These are phyloP conservation scores for Tenthredo amoena DNA, from an alignment of 2,888 invertebrate genomes.

Conservation along the genomic window DNA sequence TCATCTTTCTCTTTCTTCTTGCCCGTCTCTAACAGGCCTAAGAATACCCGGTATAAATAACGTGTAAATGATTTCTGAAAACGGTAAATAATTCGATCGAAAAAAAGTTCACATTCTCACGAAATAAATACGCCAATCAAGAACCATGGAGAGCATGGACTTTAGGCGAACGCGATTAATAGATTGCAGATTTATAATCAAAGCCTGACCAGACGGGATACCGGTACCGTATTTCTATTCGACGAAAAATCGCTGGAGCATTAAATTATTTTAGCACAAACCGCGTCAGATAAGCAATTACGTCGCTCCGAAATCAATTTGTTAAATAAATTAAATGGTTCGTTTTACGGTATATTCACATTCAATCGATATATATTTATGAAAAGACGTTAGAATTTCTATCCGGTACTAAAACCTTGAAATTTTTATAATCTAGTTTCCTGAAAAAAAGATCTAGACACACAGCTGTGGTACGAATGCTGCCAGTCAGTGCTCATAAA, in stretches of 20 bases:
- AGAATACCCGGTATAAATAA: not conserved
- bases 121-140: not conserved
- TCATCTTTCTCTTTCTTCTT: not conserved
- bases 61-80: not conserved
- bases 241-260: not conserved
- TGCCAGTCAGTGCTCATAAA: not conserved
- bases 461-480: not conserved
- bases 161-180: not conserved
- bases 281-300: not conserved
- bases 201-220: not conserved
- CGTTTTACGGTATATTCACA: not conserved
- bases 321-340: not conserved
- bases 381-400: not conserved
- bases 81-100: not conserved
- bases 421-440: not conserved
- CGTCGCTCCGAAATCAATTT: not conserved
- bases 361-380: not conserved
- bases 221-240: constrained; percentile 29
- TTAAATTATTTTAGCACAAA: constrained; percentile 12
- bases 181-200: constrained; percentile 13
- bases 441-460: not conserved
- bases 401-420: not conserved
- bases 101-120: not conserved
- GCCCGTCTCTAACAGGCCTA: not conserved
- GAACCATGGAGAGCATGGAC: not conserved